These are phyloP conservation scores for Triplophysa yarkandensis DNA, from an alignment of 2,797 vertebrate genomes.

Conservation along the genomic window DNA sequence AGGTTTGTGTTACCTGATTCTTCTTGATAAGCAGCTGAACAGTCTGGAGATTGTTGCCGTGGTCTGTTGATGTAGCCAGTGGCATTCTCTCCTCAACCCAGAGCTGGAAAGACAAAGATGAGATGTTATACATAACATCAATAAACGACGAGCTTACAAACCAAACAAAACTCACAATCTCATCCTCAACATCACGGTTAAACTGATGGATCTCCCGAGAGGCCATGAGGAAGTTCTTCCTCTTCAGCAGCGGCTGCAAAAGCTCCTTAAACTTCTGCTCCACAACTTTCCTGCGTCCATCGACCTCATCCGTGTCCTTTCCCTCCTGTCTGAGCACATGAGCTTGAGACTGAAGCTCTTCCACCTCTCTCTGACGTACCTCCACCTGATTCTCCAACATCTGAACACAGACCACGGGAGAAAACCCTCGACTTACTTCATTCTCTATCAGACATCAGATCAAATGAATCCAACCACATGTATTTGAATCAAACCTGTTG, in stretches of 20 bases:
- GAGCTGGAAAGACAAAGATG: constrained; percentile 70
- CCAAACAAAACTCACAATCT: constrained; percentile 80
- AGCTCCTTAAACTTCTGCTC: constrained; percentile 83
- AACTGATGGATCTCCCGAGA: constrained; percentile 91
- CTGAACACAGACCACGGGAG: constrained; percentile 60
- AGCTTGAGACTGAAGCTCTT: constrained; percentile 85
- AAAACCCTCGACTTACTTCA: no score
- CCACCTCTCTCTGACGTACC: constrained; percentile 87
- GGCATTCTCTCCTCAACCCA: constrained; percentile 97
- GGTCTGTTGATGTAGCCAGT: constrained; percentile 92
- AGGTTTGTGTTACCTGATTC: constrained; percentile 83
- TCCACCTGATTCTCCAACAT: constrained; percentile 91
- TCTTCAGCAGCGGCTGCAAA: constrained; percentile 79
- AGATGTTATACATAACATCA: no score
- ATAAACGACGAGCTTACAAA: not conserved
- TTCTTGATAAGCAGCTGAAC: constrained; percentile 98
- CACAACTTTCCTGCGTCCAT: constrained; percentile 79
- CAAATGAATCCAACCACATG: not conserved
- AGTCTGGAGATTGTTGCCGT: constrained; percentile 96
- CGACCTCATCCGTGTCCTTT: constrained; percentile 84
- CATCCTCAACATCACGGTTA: constrained; percentile 88
- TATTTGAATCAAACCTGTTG: constrained; percentile 82
- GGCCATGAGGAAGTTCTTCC: constrained; percentile 82
- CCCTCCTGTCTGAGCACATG: constrained; percentile 83
- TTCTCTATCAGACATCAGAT: not conserved